Base-by-base conservation (phyloP, 2,113 vertebrate species). In the Thunnus thynnus region DNA sequence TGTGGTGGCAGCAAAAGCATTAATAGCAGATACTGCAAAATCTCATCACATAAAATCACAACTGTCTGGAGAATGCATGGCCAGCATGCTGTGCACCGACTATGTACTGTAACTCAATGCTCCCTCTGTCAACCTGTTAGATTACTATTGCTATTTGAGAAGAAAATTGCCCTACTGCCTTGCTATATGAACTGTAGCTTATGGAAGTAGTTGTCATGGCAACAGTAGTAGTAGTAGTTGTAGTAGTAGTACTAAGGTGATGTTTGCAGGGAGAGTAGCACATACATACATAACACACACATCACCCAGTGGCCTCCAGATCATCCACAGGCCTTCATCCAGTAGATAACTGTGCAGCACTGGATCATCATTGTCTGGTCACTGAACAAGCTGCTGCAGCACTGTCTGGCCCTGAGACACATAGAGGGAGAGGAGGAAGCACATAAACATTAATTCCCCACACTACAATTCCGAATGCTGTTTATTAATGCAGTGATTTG, bases 191-290 rank as follows among this genome's bases (percentile, higher is more conserved):
- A 47, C 14, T 8, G 4, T 6, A n/a, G 25, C 46, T 68, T 64
- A 56, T 69, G 50, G 16, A 36, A 48, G 27, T 16, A 9, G 79
- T 69, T 63, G 73, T 22, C 67, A 66, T 61, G 60, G 73, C 8
- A 77, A 58, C 54, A 51, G 30, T 56, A 60, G 48, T 47, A 17
- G 18, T 22, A 27, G 8, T 66, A 58, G 55, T 69, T 47, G 32
- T 7, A 22, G 22, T 36, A 36, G 32, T 36, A 36, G 32, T 36
- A 36, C 5, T 36, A 62, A 75, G 63, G 14, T 8, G 1, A 54
- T 47, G 57, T 70, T 54, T 70, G 56, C 48, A 46, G 32, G 63
- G n/a, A 64, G 32, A 27, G 16, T 20, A 65, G 13, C 1, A 20
- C 13, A 71, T 46, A 47, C 27, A 27, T 14, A 36, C 32, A 36